These are phyloP conservation scores for Epinephelus malabaricus DNA, from an alignment of 2,797 vertebrate genomes.

Conservation along the genomic window DNA sequence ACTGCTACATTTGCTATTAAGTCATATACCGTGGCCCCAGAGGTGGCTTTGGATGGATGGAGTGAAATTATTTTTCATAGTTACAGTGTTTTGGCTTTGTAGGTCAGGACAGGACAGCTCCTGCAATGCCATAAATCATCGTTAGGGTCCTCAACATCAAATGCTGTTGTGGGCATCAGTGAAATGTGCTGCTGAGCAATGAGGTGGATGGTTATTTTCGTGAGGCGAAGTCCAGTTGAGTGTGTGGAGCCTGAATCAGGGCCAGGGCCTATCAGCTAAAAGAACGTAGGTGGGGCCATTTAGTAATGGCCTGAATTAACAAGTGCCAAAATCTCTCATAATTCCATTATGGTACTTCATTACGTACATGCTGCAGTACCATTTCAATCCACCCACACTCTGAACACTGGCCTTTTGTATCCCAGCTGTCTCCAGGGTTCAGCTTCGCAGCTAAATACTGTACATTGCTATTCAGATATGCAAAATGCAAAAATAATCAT, in stretches of 20 bases:
- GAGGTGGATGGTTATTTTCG: conserved; percentile 63
- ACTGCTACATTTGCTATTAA: not conserved
- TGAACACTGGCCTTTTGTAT: conserved; percentile 63
- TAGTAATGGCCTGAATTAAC: conserved; percentile 75
- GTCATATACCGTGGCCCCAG: too few species aligned
- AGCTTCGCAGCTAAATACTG: conserved; percentile 37
- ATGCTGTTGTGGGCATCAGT: conserved; percentile 53
- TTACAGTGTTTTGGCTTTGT: conserved; percentile 20
- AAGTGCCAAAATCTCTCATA: conserved; percentile 79
- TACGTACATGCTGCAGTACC: conserved; percentile 57
- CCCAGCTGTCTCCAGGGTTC: conserved; percentile 55
- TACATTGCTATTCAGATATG: conserved; percentile 34
- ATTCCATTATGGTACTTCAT: conserved; percentile 78
- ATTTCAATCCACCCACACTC: conserved; percentile 74
- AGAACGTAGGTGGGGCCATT: conserved; percentile 73
- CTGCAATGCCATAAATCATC: conserved; percentile 45
- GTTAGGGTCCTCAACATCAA: conserved; percentile 45
- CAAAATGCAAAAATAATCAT: conserved; percentile 17
- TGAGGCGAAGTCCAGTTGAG: conserved; percentile 69
- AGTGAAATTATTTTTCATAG: conserved; percentile 13
- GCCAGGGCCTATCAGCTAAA: conserved; percentile 66
- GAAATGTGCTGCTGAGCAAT: conserved; percentile 38
- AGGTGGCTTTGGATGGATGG: conserved; percentile 7
- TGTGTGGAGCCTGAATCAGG: conserved; percentile 67
- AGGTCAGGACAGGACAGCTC: conserved; percentile 11